Conservation (phyloP, 2,888 invertebrate genomes). For the Tanytarsus gracilentus region DNA sequence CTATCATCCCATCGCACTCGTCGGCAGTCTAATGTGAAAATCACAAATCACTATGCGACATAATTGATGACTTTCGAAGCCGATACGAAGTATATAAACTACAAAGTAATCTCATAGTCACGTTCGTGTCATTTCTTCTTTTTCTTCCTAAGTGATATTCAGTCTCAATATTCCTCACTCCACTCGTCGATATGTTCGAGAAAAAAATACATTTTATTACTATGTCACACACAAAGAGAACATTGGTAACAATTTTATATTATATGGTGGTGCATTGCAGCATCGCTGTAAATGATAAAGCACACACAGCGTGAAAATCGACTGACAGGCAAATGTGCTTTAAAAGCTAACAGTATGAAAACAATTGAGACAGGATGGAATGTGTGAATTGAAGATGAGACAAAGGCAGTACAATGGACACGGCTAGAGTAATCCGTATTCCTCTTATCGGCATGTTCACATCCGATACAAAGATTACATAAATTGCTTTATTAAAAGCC, state of each 20-base stretch:
- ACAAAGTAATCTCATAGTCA: slow-evolving; percentile 6
- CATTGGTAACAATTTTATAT: background rate
- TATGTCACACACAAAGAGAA: background rate
- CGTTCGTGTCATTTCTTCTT: background rate
- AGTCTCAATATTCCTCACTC: background rate
- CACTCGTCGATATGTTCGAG: no score
- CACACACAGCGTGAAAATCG: background rate
- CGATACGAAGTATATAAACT: background rate
- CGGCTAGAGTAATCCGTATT: no score
- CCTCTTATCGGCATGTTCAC: no score
- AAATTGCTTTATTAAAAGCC: no score
- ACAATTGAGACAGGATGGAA: no score
- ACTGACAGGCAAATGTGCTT: no score
- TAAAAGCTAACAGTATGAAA: no score
- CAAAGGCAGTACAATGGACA: no score
- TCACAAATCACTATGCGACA: background rate
- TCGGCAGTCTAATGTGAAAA: background rate
- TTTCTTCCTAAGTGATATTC: background rate
- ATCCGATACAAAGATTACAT: no score
- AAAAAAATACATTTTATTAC: background rate
- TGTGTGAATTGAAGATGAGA: no score
- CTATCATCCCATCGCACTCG: no score
- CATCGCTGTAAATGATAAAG: slow-evolving; percentile 2
- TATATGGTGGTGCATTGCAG: background rate
- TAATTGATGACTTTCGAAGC: slow-evolving; percentile 18